A percentile compares a stretch with the other conserved stretches of the same genome.
Evolutionary conservation across 2,888 invertebrate genomes (phyloP).

Genomic region (Limnephilus marmoratus): DNA sequence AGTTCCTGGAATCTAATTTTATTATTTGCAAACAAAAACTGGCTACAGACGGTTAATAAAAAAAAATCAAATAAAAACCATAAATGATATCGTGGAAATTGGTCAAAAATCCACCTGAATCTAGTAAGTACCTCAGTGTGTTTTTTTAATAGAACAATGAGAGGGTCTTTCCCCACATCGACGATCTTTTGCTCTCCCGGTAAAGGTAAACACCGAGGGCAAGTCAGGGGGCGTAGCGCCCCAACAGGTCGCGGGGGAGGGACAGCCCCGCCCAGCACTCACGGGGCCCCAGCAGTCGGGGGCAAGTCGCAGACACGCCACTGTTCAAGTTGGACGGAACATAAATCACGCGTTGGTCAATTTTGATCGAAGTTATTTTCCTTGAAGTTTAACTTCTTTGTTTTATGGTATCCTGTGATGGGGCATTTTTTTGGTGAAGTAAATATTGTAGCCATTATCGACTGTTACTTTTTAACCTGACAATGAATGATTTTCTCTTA

Average conservation of each 20-base stretch:
- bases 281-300: slow-evolving; percentile 27
- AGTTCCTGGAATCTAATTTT: no score
- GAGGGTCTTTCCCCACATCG: background rate
- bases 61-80: background rate
- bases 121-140: no score
- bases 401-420: background rate
- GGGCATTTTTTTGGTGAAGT: no score
- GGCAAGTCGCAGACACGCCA: slow-evolving; percentile 26
- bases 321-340: background rate
- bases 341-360: background rate
- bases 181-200: background rate
- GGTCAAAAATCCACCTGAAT: no score
- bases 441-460: no score
- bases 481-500: no score
- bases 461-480: no score
- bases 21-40: no score
- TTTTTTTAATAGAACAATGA: background rate
- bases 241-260: slow-evolving; percentile 32
- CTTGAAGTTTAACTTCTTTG: background rate
- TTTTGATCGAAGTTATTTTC: background rate
- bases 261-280: slow-evolving; percentile 44
- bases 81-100: no score
- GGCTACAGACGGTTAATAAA: no score
- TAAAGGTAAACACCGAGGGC: slow-evolving; percentile 47
- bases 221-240: slow-evolving; percentile 47